A percentile compares a stretch with the other conserved stretches of the same genome.
Evolutionary conservation across 1,140 invertebrate genomes (phyloP).

Genomic region (Galleria mellonella): DNA sequence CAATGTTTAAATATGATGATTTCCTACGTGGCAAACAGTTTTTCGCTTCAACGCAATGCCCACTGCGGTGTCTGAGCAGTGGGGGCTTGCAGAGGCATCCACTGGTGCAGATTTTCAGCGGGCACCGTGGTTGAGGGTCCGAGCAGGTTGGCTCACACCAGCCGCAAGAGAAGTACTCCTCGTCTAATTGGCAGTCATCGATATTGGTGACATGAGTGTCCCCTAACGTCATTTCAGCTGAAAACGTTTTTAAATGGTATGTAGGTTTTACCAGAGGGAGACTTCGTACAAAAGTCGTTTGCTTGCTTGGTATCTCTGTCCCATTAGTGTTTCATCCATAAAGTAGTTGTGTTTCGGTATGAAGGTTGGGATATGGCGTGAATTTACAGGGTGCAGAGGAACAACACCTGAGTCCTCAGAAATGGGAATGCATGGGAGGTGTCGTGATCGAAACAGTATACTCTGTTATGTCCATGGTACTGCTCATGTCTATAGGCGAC

Average conservation of each 20-base stretch:
- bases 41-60: conserved; percentile 36
- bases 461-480: too few species aligned
- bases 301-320: too few species aligned
- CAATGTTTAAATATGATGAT: neutral
- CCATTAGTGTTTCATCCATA: too few species aligned
- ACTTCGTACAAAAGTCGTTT: too few species aligned
- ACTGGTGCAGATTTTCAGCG: conserved; percentile 29
- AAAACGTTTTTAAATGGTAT: neutral
- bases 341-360: too few species aligned
- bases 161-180: conserved; percentile 48
- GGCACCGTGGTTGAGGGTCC: conserved; percentile 30
- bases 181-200: conserved; percentile 43
- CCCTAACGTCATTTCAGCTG: conserved; percentile 28
- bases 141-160: conserved; percentile 53
- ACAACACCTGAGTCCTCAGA: too few species aligned
- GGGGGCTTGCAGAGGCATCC: conserved; percentile 50
- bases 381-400: too few species aligned
- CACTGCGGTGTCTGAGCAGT: conserved; percentile 37
- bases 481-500: too few species aligned
- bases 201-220: conserved; percentile 24
- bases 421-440: too few species aligned
- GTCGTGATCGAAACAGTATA: too few species aligned
- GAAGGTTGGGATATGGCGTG: too few species aligned
- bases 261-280: too few species aligned
- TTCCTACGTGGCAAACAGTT: conserved; percentile 39